Conservation (phyloP, 2,113 vertebrate genomes). For the Sardina pilchardus region DNA sequence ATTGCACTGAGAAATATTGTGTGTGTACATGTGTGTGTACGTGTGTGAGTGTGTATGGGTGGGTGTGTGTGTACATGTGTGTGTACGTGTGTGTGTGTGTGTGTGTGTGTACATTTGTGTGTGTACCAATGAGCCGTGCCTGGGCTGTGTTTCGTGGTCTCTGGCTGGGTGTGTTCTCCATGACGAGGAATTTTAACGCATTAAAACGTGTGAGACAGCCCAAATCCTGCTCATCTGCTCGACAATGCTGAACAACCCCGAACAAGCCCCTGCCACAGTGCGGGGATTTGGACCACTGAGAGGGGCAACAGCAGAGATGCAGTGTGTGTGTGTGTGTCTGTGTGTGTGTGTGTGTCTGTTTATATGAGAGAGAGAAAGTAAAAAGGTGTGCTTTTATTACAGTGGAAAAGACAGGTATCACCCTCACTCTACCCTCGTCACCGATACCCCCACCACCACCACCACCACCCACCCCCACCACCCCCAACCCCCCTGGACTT, state of each 20-base stretch:
- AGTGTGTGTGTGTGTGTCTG: background rate
- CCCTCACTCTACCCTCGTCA: background rate
- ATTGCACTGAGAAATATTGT: background rate
- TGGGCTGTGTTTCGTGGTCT: background rate
- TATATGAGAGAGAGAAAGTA: background rate
- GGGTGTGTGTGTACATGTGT: background rate
- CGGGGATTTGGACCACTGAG: constrained; percentile 45
- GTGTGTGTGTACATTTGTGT: background rate
- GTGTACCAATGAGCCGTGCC: background rate
- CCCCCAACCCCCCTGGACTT: background rate
- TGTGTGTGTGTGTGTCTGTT: background rate
- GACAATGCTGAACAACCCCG: constrained; percentile 44
- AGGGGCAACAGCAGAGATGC: constrained; percentile 45
- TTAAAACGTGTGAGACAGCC: constrained; percentile 68
- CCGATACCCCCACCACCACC: background rate
- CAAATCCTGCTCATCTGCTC: constrained; percentile 73
- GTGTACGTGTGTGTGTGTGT: background rate
- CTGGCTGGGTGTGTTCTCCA: constrained; percentile 50
- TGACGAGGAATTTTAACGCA: constrained; percentile 76
- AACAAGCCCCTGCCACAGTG: constrained; percentile 33
- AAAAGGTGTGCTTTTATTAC: background rate
- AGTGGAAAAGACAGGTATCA: background rate
- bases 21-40: constrained; percentile 1
- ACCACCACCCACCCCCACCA: background rate
- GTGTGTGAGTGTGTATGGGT: constrained; percentile 23